Evolutionary conservation across 2,113 vertebrate species (phyloP), one percentile per base, ranked within the genome.

Genomic region (Gavialis gangeticus): DNA sequence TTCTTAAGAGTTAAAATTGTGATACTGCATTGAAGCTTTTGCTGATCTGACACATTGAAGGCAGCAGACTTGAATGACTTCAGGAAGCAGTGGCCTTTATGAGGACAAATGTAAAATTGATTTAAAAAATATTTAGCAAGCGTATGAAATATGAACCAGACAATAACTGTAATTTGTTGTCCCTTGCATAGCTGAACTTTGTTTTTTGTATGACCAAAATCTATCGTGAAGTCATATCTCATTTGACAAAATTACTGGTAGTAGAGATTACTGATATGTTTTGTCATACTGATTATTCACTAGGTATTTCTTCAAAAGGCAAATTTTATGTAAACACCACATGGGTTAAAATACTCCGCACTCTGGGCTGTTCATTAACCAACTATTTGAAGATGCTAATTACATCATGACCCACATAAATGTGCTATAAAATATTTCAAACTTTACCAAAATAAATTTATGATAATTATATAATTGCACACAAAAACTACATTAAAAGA

Each of bases 351-450:
- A 96, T 96, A 95, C 95, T 96, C 95, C 93, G 56, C 13, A 93
- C 85, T 96, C 94, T 95, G 94, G 96, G 92, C 95, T 97, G 76
- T 73, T 96, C 96, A 95, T 95, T 93, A 94, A 89, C 92, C 89
- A 89, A 86, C 89, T 96, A 16, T 94, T 96, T 92, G 94, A 94
- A 89, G 85, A 25, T 46, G 25, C 12, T 75, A 11, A 37, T 75
- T 37, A 27, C 12, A 75, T 34, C 95, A 95, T 95, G 95, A 95
- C 94, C 94, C 90, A 91, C 94, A 57, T 95, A 96, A 97, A 96
- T 96, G 95, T 95, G 95, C 95, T 96, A 12, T 67, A 87, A 97
- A 97, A 95, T 95, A 94, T 95, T 96, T 96, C 92, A 88, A 94
- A 93, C 94, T 94, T 94, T 85, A 93, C 95, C 91, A 89, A 96